Evolutionary conservation across 2,113 vertebrate species (phyloP).

Genomic region (Baryphthengus martii): DNA sequence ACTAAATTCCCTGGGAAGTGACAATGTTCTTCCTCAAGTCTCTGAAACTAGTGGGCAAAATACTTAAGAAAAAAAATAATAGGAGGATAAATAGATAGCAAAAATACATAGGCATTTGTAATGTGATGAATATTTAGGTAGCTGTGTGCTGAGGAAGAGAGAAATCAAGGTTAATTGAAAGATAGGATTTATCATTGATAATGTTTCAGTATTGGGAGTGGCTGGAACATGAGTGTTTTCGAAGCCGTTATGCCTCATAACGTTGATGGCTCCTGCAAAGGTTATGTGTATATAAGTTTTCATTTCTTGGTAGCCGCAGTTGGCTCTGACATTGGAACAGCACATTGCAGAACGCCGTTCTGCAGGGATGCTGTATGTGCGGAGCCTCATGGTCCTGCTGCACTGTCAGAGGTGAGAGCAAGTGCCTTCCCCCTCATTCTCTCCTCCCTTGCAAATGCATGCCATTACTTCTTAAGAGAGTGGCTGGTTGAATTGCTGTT

Average conservation of each 20-base stretch:
- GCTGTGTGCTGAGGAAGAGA: neutral
- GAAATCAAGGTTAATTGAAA: slow-evolving; percentile 58
- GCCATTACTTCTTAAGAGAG: rapidly evolving
- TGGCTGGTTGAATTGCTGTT: neutral
- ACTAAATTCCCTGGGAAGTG: neutral
- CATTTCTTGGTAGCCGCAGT: neutral
- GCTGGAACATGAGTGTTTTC: slow-evolving; percentile 63
- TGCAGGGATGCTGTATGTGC: neutral
- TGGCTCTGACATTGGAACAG: neutral
- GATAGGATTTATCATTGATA: slow-evolving; percentile 67
- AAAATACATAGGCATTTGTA: slow-evolving; percentile 24
- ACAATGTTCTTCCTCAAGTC: neutral
- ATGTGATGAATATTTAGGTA: slow-evolving; percentile 22
- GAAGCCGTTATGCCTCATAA: slow-evolving; percentile 30
- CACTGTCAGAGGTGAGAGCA: neutral
- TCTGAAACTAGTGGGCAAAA: neutral
- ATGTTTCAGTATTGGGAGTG: slow-evolving; percentile 58
- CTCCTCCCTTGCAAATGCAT: rapidly evolving
- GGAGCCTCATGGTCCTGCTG: neutral
- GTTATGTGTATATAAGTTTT: neutral
- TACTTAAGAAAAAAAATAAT: neutral
- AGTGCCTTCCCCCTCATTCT: neutral
- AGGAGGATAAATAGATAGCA: neutral
- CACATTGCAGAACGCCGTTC: neutral
- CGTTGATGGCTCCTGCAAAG: neutral